Conservation (phyloP, 2,797 vertebrate genomes). For the Cuniculus paca region DNA sequence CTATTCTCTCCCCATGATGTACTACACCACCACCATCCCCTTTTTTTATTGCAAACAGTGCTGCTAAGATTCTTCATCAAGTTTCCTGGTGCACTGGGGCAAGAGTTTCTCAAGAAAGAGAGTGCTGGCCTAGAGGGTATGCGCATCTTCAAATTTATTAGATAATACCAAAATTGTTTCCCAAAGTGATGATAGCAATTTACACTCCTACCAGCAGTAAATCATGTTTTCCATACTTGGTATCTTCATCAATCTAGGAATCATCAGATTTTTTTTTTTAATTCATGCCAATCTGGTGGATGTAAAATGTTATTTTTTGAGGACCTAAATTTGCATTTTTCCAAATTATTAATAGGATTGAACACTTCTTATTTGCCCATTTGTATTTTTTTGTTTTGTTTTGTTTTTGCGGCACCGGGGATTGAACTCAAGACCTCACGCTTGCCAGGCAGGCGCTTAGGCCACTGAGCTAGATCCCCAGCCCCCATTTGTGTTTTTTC, state of each 20-base stretch:
- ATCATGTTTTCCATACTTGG: neutral
- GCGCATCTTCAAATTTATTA: neutral
- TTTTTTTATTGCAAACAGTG: neutral
- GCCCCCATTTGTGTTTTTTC: neutral
- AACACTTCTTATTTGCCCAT: neutral
- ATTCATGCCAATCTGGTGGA: neutral
- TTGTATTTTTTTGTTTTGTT: neutral
- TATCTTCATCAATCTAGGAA: neutral
- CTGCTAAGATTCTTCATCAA: neutral
- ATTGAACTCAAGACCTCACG: too few species aligned
- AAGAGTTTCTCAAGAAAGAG: neutral
- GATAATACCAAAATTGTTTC: neutral
- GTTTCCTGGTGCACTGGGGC: neutral
- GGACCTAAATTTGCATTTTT: conserved; percentile 52
- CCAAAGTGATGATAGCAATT: neutral
- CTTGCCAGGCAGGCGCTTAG: too few species aligned
- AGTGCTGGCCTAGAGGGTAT: neutral
- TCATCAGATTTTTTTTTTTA: conserved; percentile 32
- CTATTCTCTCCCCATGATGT: neutral
- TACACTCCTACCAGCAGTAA: neutral
- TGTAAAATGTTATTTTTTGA: conserved; percentile 27
- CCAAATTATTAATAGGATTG: neutral
- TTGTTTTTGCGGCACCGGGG: too few species aligned
- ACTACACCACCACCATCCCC: neutral
- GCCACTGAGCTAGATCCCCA: too few species aligned